Conservation (phyloP, 2,888 invertebrate species). For the Drosophila nigricruria region DNA sequence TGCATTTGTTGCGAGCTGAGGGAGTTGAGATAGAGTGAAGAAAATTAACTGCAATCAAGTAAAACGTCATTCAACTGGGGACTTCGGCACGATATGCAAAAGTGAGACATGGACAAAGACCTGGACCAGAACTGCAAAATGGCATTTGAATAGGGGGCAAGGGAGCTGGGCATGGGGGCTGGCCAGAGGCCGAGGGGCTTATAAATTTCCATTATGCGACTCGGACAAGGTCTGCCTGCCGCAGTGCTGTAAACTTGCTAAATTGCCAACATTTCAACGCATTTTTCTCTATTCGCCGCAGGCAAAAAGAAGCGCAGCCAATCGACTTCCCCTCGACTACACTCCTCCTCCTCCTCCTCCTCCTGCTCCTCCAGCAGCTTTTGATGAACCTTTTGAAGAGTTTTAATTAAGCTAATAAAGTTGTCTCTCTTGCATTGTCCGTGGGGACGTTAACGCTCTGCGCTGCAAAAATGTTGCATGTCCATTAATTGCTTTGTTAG, state of each 20-base stretch:
- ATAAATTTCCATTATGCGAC: constrained; percentile 59
- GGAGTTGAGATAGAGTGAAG: constrained; percentile 19
- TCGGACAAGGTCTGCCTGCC: constrained; percentile 43
- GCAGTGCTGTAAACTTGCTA: constrained; percentile 74
- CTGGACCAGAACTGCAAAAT: constrained; percentile 29
- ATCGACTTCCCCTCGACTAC: constrained; percentile 42
- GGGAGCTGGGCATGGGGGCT: neutral
- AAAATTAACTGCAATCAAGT: constrained; percentile 83
- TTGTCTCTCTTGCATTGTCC: constrained; percentile 50
- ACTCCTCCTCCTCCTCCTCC: too few species aligned
- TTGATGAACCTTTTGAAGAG: constrained; percentile 76
- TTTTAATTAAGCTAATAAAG: constrained; percentile 81
- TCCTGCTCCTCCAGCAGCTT: constrained; percentile 14
- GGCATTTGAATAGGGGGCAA: constrained; percentile 7
- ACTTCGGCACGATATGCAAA: constrained; percentile 28
- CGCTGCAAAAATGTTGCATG: constrained; percentile 59
- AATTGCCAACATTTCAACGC: constrained; percentile 79
- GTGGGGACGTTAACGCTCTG: constrained; percentile 8
- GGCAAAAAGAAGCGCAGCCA: constrained; percentile 65
- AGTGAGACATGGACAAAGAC: constrained; percentile 20
- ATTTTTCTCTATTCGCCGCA: constrained; percentile 47
- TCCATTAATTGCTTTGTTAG: constrained; percentile 75
- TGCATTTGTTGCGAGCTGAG: constrained; percentile 68
- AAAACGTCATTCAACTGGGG: constrained; percentile 74
- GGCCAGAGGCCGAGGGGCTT: constrained; percentile 1